Conservation (phyloP, 1,140 invertebrate genomes). For the Neelides sp. region DNA sequence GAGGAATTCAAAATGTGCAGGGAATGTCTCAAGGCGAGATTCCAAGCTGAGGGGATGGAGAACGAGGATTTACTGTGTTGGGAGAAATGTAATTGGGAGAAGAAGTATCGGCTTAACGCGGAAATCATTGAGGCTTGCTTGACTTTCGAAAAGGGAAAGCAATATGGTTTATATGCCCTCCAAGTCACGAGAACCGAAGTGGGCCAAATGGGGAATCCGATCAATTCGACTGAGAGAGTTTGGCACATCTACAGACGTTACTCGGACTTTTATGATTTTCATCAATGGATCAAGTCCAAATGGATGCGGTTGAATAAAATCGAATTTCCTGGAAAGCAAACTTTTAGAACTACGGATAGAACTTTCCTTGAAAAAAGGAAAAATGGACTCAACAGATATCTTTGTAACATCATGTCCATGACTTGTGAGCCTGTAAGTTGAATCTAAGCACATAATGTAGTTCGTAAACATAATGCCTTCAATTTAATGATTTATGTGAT, state of each 20-base stretch:
- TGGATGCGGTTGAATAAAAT: conserved; percentile 48
- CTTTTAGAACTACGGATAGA: conserved; percentile 82
- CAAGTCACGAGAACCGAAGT: conserved; percentile 55
- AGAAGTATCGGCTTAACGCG: conserved; percentile 28
- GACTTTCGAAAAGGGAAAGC: conserved; percentile 53
- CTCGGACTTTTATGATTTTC: conserved; percentile 65
- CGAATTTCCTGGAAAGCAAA: conserved; percentile 80
- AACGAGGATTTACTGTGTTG: conserved; percentile 17
- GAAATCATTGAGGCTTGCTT: conserved; percentile 34
- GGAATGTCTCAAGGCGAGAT: conserved; percentile 26
- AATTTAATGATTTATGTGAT: too few species aligned
- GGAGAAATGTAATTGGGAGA: conserved; percentile 19
- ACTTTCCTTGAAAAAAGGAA: conserved; percentile 74
- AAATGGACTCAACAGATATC: conserved; percentile 68
- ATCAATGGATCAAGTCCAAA: conserved; percentile 29
- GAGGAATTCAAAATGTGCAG: conserved; percentile 27
- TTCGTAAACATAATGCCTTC: not conserved
- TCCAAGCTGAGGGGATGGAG: conserved; percentile 6
- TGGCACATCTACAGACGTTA: conserved; percentile 70
- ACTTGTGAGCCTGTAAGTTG: conserved; percentile 22
- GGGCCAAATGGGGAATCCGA: conserved; percentile 40
- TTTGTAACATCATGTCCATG: conserved; percentile 41
- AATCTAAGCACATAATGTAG: not conserved
- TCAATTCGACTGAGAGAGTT: conserved; percentile 41
- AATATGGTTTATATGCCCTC: conserved; percentile 81